These are phyloP conservation scores for Threskiornis aethiopicus DNA, from an alignment of 2,797 vertebrate species.

Conservation along the genomic window DNA sequence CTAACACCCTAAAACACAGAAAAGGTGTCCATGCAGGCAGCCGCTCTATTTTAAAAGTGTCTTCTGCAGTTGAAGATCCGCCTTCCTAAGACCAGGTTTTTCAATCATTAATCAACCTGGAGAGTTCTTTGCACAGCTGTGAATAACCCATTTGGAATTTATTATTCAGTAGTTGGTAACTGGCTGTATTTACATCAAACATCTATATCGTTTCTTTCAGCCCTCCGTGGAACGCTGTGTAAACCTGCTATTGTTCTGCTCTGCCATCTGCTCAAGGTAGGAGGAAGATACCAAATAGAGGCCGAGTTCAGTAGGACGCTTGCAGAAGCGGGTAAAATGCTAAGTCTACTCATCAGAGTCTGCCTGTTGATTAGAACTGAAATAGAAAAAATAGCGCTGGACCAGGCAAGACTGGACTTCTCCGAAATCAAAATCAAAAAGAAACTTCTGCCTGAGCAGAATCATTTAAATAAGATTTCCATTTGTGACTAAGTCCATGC, in stretches of 20 bases:
- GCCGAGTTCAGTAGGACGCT: neutral
- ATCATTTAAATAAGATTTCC: neutral
- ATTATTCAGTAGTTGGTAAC: neutral
- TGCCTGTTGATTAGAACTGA: neutral
- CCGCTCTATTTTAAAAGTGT: neutral
- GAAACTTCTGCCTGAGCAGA: neutral
- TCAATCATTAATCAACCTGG: neutral
- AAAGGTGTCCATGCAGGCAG: neutral
- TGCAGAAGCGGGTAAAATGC: neutral
- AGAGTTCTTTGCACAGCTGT: neutral
- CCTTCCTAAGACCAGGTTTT: neutral
- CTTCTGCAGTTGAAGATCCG: neutral
- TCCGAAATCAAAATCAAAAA: neutral
- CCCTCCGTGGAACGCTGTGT: fast-evolving
- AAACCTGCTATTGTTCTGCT: neutral
- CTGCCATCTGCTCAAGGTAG: neutral
- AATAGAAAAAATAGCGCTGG: neutral
- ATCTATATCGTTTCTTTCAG: fast-evolving
- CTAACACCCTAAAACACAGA: neutral
- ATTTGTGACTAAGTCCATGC: neutral
- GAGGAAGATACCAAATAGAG: neutral
- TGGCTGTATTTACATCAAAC: neutral
- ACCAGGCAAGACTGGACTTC: neutral
- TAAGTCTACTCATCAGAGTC: neutral
- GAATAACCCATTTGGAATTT: neutral